A percentile compares a stretch with the other conserved stretches of the same genome.
phyloP scores from a whole-genome alignment of 35 echinoderm and acorn worm genomes.

The Lytechinus variegatus region DNA sequence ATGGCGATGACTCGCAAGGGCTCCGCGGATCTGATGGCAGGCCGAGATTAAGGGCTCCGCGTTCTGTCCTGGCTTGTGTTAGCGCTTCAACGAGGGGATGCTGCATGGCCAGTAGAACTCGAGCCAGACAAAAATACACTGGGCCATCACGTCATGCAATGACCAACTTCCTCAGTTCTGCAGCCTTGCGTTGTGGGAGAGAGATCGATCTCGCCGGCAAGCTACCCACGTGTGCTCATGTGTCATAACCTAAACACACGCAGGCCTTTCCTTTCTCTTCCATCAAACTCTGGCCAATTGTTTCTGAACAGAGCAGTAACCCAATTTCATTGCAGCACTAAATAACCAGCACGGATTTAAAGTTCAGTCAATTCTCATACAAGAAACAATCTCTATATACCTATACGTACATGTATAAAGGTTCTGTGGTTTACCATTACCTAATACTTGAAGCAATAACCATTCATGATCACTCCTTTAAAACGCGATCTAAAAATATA shows the following conservation, averaged over 20 bases:
- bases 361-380: not conserved
- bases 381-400: not conserved
- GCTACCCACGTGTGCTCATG: constrained; percentile 33
- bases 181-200: not conserved
- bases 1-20: constrained; percentile 37
- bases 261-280: constrained; percentile 1
- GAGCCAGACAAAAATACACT: constrained; percentile 37
- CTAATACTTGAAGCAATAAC: too few relatives aligned
- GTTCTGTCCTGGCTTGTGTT: constrained; percentile 37
- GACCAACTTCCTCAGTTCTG: constrained; percentile 31
- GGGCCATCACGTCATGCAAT: constrained; percentile 31
- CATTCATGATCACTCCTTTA: not conserved
- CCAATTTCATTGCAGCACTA: not conserved
- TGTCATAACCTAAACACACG: constrained; percentile 34
- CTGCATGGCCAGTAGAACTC: constrained; percentile 8
- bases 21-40: not conserved
- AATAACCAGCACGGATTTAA: not conserved
- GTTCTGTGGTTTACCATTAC: too few relatives aligned
- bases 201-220: not conserved
- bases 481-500: not conserved
- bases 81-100: not conserved
- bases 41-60: constrained; percentile 24
- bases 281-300: not conserved
- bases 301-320: not conserved
- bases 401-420: not conserved